Evolutionary conservation across 37 sponge, comb jelly and placozoan species (phyloP).

Genomic region (Theonella swinhoei): DNA sequence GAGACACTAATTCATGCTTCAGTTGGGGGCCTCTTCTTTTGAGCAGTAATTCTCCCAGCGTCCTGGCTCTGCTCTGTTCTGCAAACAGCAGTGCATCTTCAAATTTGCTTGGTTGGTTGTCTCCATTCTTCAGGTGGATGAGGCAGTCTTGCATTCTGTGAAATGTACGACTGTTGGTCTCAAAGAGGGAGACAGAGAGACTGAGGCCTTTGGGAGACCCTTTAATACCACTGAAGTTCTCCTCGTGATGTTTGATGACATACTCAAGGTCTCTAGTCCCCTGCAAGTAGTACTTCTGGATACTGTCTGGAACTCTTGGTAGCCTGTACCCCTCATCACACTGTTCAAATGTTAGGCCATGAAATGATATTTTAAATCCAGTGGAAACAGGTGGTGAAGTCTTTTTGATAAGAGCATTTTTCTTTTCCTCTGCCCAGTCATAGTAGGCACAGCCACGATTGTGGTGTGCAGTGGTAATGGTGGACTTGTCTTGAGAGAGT

Average conservation of each 20-base stretch:
- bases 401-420: background rate
- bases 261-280: conserved; percentile 22
- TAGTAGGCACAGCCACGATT: conserved; percentile 61
- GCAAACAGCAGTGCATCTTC: conserved; percentile 50
- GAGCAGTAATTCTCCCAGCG: conserved; percentile 59
- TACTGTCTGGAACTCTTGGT: background rate
- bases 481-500: conserved; percentile 36
- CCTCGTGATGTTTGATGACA: conserved; percentile 37
- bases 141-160: conserved; percentile 52
- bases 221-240: conserved; percentile 29
- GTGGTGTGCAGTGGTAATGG: conserved; percentile 47
- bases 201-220: conserved; percentile 38
- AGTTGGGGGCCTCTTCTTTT: conserved; percentile 8
- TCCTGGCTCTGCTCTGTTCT: conserved; percentile 53
- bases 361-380: background rate
- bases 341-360: background rate
- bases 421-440: conserved; percentile 29
- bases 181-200: conserved; percentile 56
- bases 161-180: conserved; percentile 52
- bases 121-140: conserved; percentile 1
- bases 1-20: conserved; percentile 1
- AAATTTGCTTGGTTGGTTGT: background rate
- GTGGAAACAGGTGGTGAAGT: too few relatives aligned
- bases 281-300: conserved; percentile 3
- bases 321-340: background rate